phyloP scores from a whole-genome alignment of 92 coral and sea anemone genomes.

The Phymanthus crucifer region DNA sequence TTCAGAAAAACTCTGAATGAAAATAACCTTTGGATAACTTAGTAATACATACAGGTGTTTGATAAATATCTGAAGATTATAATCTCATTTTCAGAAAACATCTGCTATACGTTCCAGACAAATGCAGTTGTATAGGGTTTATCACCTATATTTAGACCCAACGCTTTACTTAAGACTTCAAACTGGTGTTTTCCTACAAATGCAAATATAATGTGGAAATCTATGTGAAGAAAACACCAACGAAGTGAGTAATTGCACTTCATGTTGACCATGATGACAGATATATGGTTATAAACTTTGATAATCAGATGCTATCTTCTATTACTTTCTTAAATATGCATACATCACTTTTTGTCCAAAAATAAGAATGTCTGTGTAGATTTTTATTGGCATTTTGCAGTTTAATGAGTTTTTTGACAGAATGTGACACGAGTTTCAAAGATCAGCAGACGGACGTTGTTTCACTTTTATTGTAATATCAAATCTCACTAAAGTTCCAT shows the following conservation, averaged over 20 bases:
- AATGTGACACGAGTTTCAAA: neutral
- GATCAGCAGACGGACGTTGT: neutral
- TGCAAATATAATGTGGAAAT: neutral
- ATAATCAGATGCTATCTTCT: neutral
- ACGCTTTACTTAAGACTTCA: neutral
- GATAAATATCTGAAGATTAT: slow-evolving; percentile 6
- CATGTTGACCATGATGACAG: neutral
- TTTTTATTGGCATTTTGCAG: neutral
- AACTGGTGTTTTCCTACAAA: neutral
- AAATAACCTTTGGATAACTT: neutral
- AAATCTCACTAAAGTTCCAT: neutral
- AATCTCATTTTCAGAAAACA: neutral
- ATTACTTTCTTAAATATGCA: neutral
- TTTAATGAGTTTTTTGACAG: neutral
- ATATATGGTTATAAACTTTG: neutral
- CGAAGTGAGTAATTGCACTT: neutral
- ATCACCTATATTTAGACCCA: neutral
- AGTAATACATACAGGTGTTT: neutral
- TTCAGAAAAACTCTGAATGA: neutral
- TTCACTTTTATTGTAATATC: neutral
- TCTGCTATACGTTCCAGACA: neutral
- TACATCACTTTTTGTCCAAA: neutral
- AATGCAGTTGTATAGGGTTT: neutral
- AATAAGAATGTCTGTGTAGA: neutral
- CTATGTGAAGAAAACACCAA: neutral